Evolutionary conservation across 2,888 invertebrate species (phyloP).

Genomic region (Matsumyia berberina): DNA sequence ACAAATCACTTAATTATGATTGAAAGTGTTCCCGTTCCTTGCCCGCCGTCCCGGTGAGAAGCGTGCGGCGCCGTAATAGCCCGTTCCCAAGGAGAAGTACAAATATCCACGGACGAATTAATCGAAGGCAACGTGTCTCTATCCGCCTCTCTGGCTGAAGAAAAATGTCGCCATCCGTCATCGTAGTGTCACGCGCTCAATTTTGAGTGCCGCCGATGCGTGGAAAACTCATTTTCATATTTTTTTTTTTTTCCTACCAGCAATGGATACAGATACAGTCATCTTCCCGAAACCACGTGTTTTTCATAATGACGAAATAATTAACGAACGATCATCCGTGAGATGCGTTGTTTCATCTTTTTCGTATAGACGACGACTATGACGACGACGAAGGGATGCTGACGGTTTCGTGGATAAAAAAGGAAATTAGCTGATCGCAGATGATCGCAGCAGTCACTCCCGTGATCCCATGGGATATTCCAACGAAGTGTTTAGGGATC

Average conservation of each 20-base stretch:
- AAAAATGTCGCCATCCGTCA: slow-evolving; percentile 76
- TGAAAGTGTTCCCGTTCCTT: slow-evolving; percentile 78
- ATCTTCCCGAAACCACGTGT: slow-evolving; percentile 81
- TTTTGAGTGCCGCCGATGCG: slow-evolving; percentile 82
- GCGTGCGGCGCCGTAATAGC: slow-evolving; percentile 46
- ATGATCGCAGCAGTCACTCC: slow-evolving; percentile 31
- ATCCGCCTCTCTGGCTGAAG: slow-evolving; percentile 44
- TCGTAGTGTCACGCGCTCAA: slow-evolving; percentile 79
- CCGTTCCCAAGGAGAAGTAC: slow-evolving; percentile 6
- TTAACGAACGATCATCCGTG: slow-evolving; percentile 77
- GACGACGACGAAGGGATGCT: neutral
- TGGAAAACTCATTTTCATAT: slow-evolving; percentile 83
- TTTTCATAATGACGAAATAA: slow-evolving; percentile 83
- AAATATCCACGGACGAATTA: slow-evolving; percentile 47
- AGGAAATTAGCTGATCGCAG: slow-evolving; percentile 64
- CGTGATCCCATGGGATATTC: slow-evolving; percentile 49
- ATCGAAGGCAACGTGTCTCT: slow-evolving; percentile 69
- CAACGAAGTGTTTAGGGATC: slow-evolving; percentile 17
- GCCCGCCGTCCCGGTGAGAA: slow-evolving; percentile 4
- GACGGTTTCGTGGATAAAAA: slow-evolving; percentile 12
- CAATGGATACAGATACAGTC: neutral
- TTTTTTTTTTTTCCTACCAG: slow-evolving; percentile 17
- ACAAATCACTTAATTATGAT: slow-evolving; percentile 83
- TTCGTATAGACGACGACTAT: neutral
- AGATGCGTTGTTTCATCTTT: slow-evolving; percentile 64